Base-by-base conservation (phyloP, 2,888 invertebrate species). In the Stramonita haemastoma region DNA sequence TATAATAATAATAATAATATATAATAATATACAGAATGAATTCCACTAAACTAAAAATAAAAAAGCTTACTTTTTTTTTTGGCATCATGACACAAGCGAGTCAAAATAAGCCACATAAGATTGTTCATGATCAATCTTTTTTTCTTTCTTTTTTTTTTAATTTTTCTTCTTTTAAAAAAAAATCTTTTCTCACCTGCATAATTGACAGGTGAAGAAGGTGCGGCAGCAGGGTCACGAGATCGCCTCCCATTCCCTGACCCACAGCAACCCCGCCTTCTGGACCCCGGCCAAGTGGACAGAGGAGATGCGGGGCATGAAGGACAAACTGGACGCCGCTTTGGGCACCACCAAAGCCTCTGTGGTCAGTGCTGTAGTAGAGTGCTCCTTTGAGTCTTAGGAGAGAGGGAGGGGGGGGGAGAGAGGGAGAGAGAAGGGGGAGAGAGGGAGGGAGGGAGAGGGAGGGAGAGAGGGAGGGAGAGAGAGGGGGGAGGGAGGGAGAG, bases 211-310 rank as follows among this genome's bases (percentile, higher is more conserved):
- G 91, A 98, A 99, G 97, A 98, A 98, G 96, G 97, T 99, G 92
- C 98, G 98, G 96, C 97, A 98, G 93, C 97, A 97, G 95, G 99
- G 99, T 95, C 99, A 99, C 96, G 99, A 99, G 97, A 98, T 99
- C 96, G 99, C 99, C 92, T 98, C 87, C 57, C 99, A 99, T 96
- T 99, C 99, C 93, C 97, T 99, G 96, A 95, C 96, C 2, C 93
- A 93, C 86, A 70, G 90, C 1, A 66, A 91, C 0, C 91, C 92
- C 0, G 19, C n/a, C 46, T 29, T 17, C 17, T 97, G 97, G 92
- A 98, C 98, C 0, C 97, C 98, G 60, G 98, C 98, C 95, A 98
- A 98, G 93, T 98, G 98, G 98, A 98, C 98, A 94, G 98, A 98
- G 93, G 98, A 98, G 96, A 98, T 98, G 97, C 97, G 98, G 13